Conservation (phyloP, 2,888 invertebrate genomes). For the Panzeria rudis region DNA sequence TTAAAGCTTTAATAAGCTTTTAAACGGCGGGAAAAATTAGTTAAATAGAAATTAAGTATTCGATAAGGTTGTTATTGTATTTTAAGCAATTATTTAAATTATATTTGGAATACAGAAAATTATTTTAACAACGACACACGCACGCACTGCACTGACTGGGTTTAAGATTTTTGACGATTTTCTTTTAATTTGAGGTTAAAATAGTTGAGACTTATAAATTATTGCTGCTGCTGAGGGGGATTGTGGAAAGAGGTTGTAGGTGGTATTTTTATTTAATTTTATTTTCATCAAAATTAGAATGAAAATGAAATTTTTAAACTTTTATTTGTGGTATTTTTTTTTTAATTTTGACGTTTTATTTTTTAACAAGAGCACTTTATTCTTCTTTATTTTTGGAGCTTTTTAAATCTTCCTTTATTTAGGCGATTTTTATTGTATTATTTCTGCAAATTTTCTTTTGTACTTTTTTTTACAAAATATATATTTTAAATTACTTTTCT, state of each 20-base stretch:
- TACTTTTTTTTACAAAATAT: constrained; percentile 41
- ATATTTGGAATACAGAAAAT: not conserved
- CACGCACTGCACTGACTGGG: constrained; percentile 36
- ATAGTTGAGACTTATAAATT: constrained; percentile 21
- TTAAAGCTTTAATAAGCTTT: not conserved
- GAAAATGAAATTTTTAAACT: not conserved
- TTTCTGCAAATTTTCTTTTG: constrained; percentile 64
- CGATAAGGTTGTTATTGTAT: constrained; percentile 18
- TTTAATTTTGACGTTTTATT: not conserved
- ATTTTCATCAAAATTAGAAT: not conserved
- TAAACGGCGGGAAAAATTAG: constrained; percentile 52
- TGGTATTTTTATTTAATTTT: constrained; percentile 21
- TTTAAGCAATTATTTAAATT: not conserved
- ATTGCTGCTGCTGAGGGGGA: not conserved
- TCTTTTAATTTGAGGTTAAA: constrained; percentile 9
- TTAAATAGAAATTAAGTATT: not conserved
- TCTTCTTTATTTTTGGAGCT: not conserved
- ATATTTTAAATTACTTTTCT: constrained; percentile 44
- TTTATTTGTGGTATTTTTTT: constrained; percentile 2
- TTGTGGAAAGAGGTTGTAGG: not conserved
- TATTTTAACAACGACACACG: not conserved
- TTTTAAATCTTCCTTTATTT: constrained; percentile 28
- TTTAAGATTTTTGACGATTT: constrained; percentile 6
- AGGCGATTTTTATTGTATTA: constrained; percentile 34
- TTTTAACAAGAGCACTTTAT: constrained; percentile 53